Evolutionary conservation across 2,888 invertebrate genomes (phyloP).

Genomic region (Drymonia ruficornis): DNA sequence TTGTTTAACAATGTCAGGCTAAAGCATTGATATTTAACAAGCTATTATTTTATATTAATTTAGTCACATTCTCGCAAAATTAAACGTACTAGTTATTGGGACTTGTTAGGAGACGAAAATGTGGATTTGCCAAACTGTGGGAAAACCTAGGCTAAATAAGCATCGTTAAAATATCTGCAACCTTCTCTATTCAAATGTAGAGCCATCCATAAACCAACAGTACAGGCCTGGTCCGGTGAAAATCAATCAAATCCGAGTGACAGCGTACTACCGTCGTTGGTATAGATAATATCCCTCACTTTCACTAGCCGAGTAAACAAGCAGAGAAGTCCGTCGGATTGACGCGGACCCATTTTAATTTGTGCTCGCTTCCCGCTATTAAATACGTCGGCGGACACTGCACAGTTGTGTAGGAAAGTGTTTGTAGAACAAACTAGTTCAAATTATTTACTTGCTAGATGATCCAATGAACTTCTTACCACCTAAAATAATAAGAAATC

Average conservation of each 20-base stretch:
- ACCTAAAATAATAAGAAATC: too few species aligned
- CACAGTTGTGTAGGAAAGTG: slow-evolving; percentile 40
- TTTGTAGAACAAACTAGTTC: slow-evolving; percentile 10
- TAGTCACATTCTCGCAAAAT: too few species aligned
- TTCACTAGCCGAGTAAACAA: slow-evolving; percentile 62
- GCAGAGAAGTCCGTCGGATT: slow-evolving; percentile 68
- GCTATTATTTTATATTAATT: too few species aligned
- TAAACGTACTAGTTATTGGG: too few species aligned
- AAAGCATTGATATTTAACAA: too few species aligned
- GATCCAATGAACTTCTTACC: too few species aligned
- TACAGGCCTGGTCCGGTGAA: slow-evolving; percentile 13
- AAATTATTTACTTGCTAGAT: not conserved
- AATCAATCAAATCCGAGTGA: slow-evolving; percentile 43
- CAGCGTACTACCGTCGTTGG: slow-evolving; percentile 32
- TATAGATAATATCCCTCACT: slow-evolving; percentile 59
- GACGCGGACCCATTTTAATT: slow-evolving; percentile 73
- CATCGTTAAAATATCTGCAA: not conserved
- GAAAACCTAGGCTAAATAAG: too few species aligned
- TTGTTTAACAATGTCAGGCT: too few species aligned
- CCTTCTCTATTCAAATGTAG: not conserved
- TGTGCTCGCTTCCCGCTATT: slow-evolving; percentile 75
- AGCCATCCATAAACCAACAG: slow-evolving; percentile 1
- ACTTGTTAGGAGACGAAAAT: too few species aligned
- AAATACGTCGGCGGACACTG: slow-evolving; percentile 53
- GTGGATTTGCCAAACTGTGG: too few species aligned